These are phyloP conservation scores for Phengaris arion DNA, from an alignment of 2,888 invertebrate species.

Conservation along the genomic window DNA sequence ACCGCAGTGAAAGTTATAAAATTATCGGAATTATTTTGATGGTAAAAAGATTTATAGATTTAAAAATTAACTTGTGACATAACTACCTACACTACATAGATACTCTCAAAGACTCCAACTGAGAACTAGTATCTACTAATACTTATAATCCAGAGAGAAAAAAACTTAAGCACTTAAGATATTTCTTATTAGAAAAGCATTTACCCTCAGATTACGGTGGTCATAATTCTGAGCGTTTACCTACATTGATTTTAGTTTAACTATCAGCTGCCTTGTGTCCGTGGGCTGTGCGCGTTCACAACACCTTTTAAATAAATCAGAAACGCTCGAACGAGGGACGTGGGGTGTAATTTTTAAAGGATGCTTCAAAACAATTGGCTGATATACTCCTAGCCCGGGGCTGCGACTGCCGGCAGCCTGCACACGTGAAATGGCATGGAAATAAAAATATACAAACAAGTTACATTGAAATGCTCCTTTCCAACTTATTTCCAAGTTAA, in stretches of 20 bases:
- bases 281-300: slow-evolving; percentile 48
- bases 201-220: no score
- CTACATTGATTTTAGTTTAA: slow-evolving; percentile 1
- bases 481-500: no score
- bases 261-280: slow-evolving; percentile 4
- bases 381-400: slow-evolving; percentile 56
- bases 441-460: not conserved
- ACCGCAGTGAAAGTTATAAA: no score
- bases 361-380: slow-evolving; percentile 50
- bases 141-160: no score
- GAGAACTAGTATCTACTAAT: not conserved
- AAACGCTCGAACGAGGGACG: slow-evolving; percentile 46
- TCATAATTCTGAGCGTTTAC: not conserved
- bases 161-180: no score
- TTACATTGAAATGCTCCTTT: no score
- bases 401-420: slow-evolving; percentile 28
- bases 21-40: no score
- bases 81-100: no score
- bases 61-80: no score
- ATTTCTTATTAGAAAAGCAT: no score
- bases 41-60: no score
- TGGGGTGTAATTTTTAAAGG: slow-evolving; percentile 62
- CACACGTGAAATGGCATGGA: not conserved
- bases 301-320: slow-evolving; percentile 74
- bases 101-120: not conserved